Conservation (phyloP, 2,113 vertebrate species). For the Recurvirostra avosetta region DNA sequence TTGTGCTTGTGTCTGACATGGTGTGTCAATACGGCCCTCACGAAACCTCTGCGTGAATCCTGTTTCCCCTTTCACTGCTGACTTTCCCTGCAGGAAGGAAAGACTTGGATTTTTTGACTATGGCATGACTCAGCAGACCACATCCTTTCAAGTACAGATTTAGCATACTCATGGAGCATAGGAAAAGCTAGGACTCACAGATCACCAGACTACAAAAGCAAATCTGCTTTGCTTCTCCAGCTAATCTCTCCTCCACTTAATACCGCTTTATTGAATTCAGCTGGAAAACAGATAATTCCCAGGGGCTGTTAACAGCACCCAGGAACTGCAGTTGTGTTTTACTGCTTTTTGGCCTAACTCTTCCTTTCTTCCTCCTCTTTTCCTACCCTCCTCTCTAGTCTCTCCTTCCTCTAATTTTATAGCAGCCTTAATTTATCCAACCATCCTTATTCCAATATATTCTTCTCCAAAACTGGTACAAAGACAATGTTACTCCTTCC, state of each 20-base stretch:
- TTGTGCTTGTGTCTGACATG: not conserved
- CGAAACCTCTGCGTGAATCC: not conserved
- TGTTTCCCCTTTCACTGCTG: not conserved
- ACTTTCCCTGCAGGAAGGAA: not conserved
- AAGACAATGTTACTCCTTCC: not conserved
- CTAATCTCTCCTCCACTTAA: conserved; percentile 22
- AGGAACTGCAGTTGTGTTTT: not conserved
- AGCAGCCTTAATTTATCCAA: not conserved
- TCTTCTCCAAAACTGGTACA: not conserved
- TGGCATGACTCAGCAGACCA: not conserved
- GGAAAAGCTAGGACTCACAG: not conserved
- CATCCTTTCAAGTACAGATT: not conserved
- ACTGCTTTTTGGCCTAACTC: not conserved
- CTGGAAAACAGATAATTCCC: not conserved
- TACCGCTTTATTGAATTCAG: not conserved
- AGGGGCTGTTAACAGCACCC: not conserved
- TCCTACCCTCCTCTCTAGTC: rapidly evolving
- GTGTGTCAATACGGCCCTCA: not conserved
- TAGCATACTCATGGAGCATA: not conserved
- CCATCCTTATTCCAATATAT: not conserved
- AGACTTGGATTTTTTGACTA: not conserved
- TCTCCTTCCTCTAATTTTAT: not conserved
- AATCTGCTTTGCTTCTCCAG: conserved; percentile 10
- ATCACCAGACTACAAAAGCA: conserved; percentile 3
- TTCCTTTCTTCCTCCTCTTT: not conserved